These are phyloP conservation scores for Arothron firmamentum DNA, from an alignment of 2,113 vertebrate genomes.

Conservation along the genomic window DNA sequence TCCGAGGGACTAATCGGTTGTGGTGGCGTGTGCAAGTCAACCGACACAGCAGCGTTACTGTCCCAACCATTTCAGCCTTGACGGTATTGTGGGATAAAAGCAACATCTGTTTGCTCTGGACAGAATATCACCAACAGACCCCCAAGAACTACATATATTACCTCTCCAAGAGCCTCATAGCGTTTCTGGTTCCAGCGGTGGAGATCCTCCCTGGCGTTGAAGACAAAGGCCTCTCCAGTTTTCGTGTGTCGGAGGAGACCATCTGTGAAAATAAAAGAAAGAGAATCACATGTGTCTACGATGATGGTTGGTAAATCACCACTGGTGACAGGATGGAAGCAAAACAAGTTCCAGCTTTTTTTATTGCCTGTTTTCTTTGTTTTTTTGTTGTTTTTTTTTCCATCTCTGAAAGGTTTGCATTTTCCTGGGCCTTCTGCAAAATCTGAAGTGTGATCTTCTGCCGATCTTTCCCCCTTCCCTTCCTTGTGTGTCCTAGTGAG, in stretches of 20 bases:
- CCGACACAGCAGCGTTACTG: no score
- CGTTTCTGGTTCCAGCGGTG: constrained; percentile 98
- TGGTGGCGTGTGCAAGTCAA: no score
- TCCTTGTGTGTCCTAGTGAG: constrained; percentile 27
- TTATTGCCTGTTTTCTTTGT: constrained; percentile 22
- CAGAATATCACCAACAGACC: not conserved
- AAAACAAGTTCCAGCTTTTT: constrained; percentile 29
- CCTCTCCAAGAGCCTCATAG: constrained; percentile 97
- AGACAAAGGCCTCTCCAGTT: constrained; percentile 92
- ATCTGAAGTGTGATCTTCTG: not conserved
- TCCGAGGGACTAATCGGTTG: no score
- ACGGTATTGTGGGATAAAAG: not conserved
- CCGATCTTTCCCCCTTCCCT: constrained; percentile 38
- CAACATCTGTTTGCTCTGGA: not conserved
- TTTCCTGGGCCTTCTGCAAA: no score
- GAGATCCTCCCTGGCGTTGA: constrained; percentile 93
- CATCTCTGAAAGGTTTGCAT: constrained; percentile 28
- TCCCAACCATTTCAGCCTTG: no score
- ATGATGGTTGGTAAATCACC: not conserved
- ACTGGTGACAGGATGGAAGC: not conserved
- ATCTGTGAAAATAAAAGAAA: constrained; percentile 38
- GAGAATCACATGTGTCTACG: not conserved
- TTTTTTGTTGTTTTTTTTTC: constrained; percentile 12
- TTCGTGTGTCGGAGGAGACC: constrained; percentile 83
- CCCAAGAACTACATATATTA: no score